Percentiles rank a stretch among this genome's conserved stretches.
Conservation (phyloP, 2,888 invertebrate species). For the Melangyna quadrimaculata region DNA sequence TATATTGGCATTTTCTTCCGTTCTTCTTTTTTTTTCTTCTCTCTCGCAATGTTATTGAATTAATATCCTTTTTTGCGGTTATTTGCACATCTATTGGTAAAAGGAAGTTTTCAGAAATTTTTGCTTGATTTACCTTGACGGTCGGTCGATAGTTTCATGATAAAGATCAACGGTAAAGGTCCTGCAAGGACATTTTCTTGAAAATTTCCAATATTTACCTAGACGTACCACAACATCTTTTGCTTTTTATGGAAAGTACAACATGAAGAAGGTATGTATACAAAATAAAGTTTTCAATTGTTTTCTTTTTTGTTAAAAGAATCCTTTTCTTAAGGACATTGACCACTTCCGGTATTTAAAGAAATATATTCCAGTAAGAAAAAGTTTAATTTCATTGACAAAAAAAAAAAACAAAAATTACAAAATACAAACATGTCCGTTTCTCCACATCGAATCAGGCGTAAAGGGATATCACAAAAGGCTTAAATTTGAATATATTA, state of each 20-base stretch:
- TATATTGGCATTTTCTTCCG: background rate
- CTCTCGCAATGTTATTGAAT: constrained; percentile 25
- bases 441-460: background rate
- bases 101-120: constrained; percentile 20
- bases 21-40: background rate
- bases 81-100: constrained; percentile 41
- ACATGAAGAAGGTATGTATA: background rate
- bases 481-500: background rate
- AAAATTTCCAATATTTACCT: constrained; percentile 8
- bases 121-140: constrained; percentile 38
- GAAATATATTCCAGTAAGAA: background rate
- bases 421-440: background rate
- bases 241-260: background rate
- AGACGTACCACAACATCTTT: background rate
- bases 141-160: constrained; percentile 27
- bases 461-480: background rate
- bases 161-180: background rate
- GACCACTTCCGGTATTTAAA: background rate
- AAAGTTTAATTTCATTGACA: background rate
- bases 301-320: background rate
- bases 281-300: background rate
- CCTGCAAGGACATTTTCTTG: background rate
- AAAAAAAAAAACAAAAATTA: background rate
- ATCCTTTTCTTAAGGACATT: background rate
- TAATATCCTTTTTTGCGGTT: constrained; percentile 61